phyloP scores from a whole-genome alignment of 2,113 vertebrate species.

The Arizona elegans region DNA sequence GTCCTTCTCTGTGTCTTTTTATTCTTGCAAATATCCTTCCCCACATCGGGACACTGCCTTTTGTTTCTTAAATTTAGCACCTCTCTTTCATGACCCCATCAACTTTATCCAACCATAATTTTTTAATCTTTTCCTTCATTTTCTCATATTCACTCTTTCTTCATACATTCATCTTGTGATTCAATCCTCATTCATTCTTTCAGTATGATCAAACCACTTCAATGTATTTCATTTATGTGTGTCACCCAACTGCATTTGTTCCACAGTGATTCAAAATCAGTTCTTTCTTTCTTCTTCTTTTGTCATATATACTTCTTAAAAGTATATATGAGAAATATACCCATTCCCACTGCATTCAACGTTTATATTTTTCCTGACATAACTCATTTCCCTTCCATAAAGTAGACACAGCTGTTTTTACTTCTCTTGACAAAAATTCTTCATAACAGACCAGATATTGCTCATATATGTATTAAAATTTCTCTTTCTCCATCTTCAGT shows the following conservation, averaged over 20 bases:
- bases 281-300: not conserved
- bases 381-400: not conserved
- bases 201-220: not conserved
- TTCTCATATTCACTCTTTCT: not conserved
- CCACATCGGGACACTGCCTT: not conserved
- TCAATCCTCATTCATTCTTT: not conserved
- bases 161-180: not conserved
- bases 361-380: not conserved
- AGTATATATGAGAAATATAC: not conserved
- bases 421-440: not conserved
- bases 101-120: not conserved
- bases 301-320: not conserved
- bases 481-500: not conserved
- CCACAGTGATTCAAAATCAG: not conserved
- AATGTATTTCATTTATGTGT: not conserved
- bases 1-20: not conserved
- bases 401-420: not conserved
- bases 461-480: not conserved
- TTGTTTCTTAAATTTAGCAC: not conserved
- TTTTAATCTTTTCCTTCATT: not conserved
- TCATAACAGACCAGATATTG: not conserved
- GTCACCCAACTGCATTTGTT: not conserved
- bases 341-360: not conserved
- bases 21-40: not conserved
- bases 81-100: not conserved